Conservation (phyloP, 2,113 vertebrate genomes). For the Mobula birostris region DNA sequence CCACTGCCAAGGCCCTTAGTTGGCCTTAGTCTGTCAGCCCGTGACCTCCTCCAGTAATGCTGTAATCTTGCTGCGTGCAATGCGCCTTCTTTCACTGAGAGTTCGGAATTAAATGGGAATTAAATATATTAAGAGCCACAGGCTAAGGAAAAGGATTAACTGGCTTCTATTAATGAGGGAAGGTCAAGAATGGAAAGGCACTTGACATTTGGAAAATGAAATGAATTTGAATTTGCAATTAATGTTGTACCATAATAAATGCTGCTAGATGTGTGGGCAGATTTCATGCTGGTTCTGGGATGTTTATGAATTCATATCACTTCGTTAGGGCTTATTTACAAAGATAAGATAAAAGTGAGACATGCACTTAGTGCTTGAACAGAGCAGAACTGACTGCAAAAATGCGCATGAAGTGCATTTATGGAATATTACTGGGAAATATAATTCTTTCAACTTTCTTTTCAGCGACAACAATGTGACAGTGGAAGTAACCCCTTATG, state of each 20-base stretch:
- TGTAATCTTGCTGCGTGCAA: background rate
- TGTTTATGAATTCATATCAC: background rate
- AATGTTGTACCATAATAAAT: background rate
- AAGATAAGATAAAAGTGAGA: background rate
- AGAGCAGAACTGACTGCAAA: background rate
- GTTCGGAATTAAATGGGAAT: constrained; percentile 20
- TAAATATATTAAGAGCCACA: constrained; percentile 27
- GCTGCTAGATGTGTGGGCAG: background rate
- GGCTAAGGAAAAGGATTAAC: background rate
- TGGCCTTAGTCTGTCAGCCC: background rate
- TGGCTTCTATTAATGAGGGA: background rate
- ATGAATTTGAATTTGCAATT: constrained; percentile 16
- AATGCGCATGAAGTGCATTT: background rate
- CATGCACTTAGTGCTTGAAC: background rate
- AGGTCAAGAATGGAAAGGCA: background rate
- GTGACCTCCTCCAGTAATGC: background rate
- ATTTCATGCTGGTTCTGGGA: background rate
- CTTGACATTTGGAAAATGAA: constrained; percentile 28
- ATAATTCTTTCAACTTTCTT: background rate
- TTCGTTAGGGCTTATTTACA: background rate
- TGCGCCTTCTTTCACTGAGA: background rate
- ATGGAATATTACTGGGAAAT: background rate
- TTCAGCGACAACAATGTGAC: background rate
- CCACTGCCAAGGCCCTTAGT: background rate
- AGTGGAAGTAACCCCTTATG: background rate